Conservation (phyloP, 2,797 vertebrate genomes). For the Centroberyx gerrardi region DNA sequence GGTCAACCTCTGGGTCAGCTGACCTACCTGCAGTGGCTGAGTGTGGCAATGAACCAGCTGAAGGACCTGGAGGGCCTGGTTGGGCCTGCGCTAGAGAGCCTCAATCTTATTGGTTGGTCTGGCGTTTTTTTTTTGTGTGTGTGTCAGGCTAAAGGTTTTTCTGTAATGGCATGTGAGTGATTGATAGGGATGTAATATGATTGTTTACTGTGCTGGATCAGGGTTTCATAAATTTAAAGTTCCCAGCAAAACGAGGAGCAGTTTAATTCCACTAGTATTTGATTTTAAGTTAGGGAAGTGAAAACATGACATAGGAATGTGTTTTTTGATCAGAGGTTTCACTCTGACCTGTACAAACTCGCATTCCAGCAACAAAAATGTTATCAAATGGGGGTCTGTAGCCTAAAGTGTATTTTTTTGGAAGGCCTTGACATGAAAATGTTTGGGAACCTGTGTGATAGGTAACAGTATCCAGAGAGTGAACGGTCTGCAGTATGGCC, state of each 20-base stretch:
- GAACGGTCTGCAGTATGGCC: conserved; percentile 80
- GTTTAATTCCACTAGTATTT: too few species aligned
- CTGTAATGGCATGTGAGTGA: neutral
- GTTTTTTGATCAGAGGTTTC: too few species aligned
- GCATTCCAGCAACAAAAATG: neutral
- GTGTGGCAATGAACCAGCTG: conserved; percentile 88
- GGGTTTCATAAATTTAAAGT: neutral
- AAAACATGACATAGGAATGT: too few species aligned
- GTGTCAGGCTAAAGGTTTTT: neutral
- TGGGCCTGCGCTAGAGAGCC: conserved; percentile 86
- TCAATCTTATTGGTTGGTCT: conserved; percentile 91
- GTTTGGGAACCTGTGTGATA: conserved; percentile 60
- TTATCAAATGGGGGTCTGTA: neutral
- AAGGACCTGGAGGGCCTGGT: conserved; percentile 84
- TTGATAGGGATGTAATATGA: neutral
- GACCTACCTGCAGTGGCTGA: conserved; percentile 91
- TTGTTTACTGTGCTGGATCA: neutral
- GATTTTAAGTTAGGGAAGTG: too few species aligned
- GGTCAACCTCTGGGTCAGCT: conserved; percentile 86
- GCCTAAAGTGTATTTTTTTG: neutral
- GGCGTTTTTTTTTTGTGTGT: neutral
- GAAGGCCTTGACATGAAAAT: conserved; percentile 13
- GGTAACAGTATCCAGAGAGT: conserved; percentile 89
- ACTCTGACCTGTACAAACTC: neutral
- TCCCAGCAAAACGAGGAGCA: too few species aligned